A percentile compares a stretch with the other conserved stretches of the same genome.
phyloP scores from a whole-genome alignment of 2,113 vertebrate species.

The Catharus fuscescens region DNA sequence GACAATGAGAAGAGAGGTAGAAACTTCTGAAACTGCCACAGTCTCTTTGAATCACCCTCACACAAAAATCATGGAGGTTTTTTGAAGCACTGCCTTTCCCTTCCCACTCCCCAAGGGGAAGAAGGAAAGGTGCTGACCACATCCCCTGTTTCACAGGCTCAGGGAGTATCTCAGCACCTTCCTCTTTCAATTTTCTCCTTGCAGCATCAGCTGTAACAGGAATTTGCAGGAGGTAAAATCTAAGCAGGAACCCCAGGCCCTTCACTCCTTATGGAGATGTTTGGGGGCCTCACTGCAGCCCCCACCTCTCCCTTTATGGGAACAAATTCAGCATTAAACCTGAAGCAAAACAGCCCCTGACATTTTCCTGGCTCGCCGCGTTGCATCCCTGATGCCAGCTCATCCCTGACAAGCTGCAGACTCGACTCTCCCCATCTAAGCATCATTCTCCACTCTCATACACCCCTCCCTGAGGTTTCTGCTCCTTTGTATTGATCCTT shows the following conservation, averaged over 20 bases:
- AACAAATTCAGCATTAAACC: not conserved
- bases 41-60: not conserved
- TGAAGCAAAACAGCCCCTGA: not conserved
- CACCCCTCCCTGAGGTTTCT: not conserved
- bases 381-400: not conserved
- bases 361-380: not conserved
- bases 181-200: constrained; percentile 13
- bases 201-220: not conserved
- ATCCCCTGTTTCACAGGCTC: not conserved
- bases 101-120: not conserved
- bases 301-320: not conserved
- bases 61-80: not conserved
- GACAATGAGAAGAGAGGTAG: not conserved
- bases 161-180: not conserved
- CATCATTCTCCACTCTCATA: not conserved
- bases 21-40: not conserved
- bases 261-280: not conserved
- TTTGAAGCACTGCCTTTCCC: not conserved
- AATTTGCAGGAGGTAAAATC: not conserved
- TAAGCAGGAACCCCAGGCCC: not conserved
- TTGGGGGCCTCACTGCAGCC: not conserved
- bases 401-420: constrained; percentile 13
- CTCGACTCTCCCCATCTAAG: not conserved
- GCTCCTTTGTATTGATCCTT: constrained; percentile 13
- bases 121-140: constrained; percentile 18